Evolutionary conservation across 37 sponge, comb jelly and placozoan species (phyloP).

Genomic region (Chondrosia reniformis): DNA sequence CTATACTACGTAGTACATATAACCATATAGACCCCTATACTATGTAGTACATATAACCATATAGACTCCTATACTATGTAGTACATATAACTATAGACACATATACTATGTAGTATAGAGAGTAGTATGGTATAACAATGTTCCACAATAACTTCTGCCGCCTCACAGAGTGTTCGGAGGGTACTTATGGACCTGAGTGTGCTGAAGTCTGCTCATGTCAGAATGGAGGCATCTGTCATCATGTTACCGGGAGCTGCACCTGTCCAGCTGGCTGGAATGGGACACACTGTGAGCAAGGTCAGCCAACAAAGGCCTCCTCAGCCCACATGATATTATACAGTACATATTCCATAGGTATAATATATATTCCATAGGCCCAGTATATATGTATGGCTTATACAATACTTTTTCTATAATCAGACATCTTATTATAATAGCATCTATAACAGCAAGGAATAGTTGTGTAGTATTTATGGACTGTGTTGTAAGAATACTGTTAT

Average conservation of each 20-base stretch:
- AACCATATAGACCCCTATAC: too few relatives aligned
- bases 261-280: slow-evolving; percentile 24
- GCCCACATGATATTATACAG: not conserved
- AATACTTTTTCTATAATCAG: not conserved
- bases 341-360: not conserved
- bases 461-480: too few relatives aligned
- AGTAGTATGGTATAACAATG: not conserved
- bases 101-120: too few relatives aligned
- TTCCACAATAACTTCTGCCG: not conserved
- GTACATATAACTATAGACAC: too few relatives aligned
- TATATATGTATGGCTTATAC: not conserved
- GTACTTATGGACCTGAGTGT: slow-evolving; percentile 24
- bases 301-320: not conserved
- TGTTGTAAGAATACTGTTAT: too few relatives aligned
- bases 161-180: slow-evolving; percentile 36
- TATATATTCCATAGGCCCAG: not conserved
- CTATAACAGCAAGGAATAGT: too few relatives aligned
- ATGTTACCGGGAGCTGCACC: slow-evolving; percentile 14
- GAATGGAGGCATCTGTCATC: slow-evolving; percentile 25
- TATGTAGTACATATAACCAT: too few relatives aligned
- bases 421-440: too few relatives aligned
- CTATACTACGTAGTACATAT: too few relatives aligned
- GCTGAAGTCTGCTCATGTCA: slow-evolving; percentile 6
- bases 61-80: too few relatives aligned
- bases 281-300: slow-evolving; percentile 24